Conservation (phyloP, 2,888 invertebrate species). For the Eristalis arbustorum region DNA sequence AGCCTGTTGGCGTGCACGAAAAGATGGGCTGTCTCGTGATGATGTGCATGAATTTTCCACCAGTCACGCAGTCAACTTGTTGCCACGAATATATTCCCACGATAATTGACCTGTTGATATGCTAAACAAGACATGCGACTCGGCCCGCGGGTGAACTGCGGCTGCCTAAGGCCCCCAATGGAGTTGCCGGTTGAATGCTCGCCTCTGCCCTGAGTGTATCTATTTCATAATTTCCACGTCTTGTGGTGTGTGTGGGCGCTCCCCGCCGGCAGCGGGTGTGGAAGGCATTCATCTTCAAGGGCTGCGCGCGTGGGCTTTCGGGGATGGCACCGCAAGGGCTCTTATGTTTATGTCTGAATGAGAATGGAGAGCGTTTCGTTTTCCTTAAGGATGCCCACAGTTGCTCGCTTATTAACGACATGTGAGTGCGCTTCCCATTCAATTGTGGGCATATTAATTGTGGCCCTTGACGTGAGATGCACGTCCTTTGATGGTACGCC, state of each 20-base stretch:
- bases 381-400: conserved; percentile 3
- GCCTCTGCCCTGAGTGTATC: conserved; percentile 50
- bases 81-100: conserved; percentile 56
- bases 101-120: conserved; percentile 70
- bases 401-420: conserved; percentile 25
- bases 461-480: background rate
- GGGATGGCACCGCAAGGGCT: conserved; percentile 24
- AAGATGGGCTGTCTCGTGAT: background rate
- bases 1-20: background rate
- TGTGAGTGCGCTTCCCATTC: background rate
- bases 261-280: background rate
- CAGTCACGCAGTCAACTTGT: conserved; percentile 34
- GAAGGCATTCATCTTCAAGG: conserved; percentile 37
- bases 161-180: conserved; percentile 61
- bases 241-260: background rate
- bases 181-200: conserved; percentile 65
- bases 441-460: background rate
- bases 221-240: conserved; percentile 59
- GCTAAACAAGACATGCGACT: conserved; percentile 67
- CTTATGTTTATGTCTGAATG: conserved; percentile 28
- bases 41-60: conserved; percentile 46
- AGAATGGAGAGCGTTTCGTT: conserved; percentile 35
- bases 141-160: conserved; percentile 41
- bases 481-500: background rate
- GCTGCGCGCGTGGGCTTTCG: conserved; percentile 31